Conservation (phyloP, 2,113 vertebrate genomes). For the Pantherophis guttatus region DNA sequence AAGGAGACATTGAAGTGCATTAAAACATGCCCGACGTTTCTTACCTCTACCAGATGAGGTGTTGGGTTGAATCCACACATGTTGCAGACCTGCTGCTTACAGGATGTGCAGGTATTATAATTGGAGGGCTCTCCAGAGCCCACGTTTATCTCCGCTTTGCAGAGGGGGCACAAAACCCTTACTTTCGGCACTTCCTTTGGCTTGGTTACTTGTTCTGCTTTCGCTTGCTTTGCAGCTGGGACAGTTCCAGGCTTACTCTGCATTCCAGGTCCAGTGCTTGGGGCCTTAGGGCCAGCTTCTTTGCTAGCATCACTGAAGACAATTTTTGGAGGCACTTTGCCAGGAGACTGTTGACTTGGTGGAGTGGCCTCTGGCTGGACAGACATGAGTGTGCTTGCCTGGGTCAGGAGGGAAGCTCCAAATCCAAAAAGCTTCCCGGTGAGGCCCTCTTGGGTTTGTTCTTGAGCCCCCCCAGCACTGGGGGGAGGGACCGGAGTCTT, state of each 20-base stretch:
- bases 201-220: conserved; percentile 66
- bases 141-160: conserved; percentile 90
- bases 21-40: conserved; percentile 19
- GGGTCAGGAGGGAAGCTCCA: conserved; percentile 92
- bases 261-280: conserved; percentile 66
- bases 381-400: conserved; percentile 94
- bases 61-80: conserved; percentile 97
- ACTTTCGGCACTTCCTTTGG: conserved; percentile 78
- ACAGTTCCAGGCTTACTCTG: conserved; percentile 55
- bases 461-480: conserved; percentile 76
- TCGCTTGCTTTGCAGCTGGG: conserved; percentile 52
- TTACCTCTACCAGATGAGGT: conserved; percentile 95
- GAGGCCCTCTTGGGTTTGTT: conserved; percentile 91
- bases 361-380: conserved; percentile 81
- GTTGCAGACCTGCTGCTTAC: conserved; percentile 93
- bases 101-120: conserved; percentile 94
- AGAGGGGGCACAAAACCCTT: conserved; percentile 87
- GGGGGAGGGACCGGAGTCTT: conserved; percentile 70
- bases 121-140: conserved; percentile 82
- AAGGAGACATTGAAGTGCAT: background rate
- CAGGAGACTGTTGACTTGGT: conserved; percentile 79
- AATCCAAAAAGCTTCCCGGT: conserved; percentile 97
- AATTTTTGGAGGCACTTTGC: conserved; percentile 88
- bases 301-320: conserved; percentile 81
- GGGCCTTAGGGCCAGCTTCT: conserved; percentile 76